Base-by-base conservation (phyloP, 53 echinoderm and acorn worm species). In the Zoroaster sp. region DNA sequence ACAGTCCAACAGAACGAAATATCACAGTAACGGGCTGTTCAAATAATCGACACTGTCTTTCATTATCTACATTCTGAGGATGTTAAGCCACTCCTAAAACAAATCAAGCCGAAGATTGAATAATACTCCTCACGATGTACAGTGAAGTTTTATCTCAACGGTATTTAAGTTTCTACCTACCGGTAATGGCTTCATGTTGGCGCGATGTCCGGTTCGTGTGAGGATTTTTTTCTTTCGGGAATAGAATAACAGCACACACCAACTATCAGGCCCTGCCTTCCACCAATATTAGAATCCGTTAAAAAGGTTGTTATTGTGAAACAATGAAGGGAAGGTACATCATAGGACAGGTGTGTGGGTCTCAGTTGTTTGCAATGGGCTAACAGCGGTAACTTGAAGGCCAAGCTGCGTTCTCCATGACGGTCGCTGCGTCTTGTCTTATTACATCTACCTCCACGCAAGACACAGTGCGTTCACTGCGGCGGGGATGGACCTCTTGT, bases 321-420 rank as follows among this genome's bases (percentile, higher is more conserved):
- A 85, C 52, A 49, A 85, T 85, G 70, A 46, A 70, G 85, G 85
- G n/a, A n/a, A n/a, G n/a, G n/a, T n/a, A n/a, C n/a, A n/a, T n/a
- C n/a, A n/a, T 85, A 70, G 31, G 51, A 15, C 75, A 37, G 41
- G 66, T 20, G 42, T 67, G 82, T 5, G 79, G 14, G 38, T 54
- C 63, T 79, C 55, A 14, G 15, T 41, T 63, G 79, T 67, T 82
- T 82, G 82, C 40, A 66, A 43, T 38, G 2, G 37, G 23, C 0
- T 17, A 40, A 40, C 55, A 21, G 79, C 52, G 63, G 82, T 82
- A 66, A 43, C 82, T 66, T n/a, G 66, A 43, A 82, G 82, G 82
- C 39, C 68, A 41, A 35, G 39, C 82, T 3, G 59, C 21, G 78
- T 20, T 5, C 23, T 53, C 55, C 14, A 35, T 33, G 25, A 30